Evolutionary conservation across 2,888 invertebrate genomes (phyloP).

Genomic region (Tetragnatha montana): DNA sequence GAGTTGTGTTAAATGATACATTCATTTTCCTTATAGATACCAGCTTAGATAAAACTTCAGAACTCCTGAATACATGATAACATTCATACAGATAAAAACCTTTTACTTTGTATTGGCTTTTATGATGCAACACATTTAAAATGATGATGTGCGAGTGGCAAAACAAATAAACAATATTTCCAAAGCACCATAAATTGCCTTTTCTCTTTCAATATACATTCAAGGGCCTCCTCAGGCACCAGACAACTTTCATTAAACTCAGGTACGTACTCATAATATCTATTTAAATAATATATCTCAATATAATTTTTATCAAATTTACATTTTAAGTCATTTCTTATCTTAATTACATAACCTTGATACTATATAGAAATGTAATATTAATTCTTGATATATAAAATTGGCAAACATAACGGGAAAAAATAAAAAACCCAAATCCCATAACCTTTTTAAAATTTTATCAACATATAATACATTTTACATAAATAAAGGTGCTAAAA

Average conservation of each 20-base stretch:
- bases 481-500: conserved; percentile 41
- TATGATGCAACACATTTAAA: conserved; percentile 69
- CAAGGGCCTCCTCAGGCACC: not conserved
- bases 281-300: conserved; percentile 52
- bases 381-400: conserved; percentile 43
- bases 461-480: conserved; percentile 55
- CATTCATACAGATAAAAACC: conserved; percentile 70
- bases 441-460: conserved; percentile 44
- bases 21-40: conserved; percentile 40
- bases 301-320: conserved; percentile 27
- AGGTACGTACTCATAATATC: conserved; percentile 30
- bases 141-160: conserved; percentile 68
- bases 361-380: conserved; percentile 29
- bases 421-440: conserved; percentile 51
- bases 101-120: conserved; percentile 64
- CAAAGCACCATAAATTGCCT: conserved; percentile 45
- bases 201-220: conserved; percentile 5
- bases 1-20: conserved; percentile 60
- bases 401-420: conserved; percentile 64
- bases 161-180: conserved; percentile 52
- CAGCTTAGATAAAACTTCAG: conserved; percentile 62
- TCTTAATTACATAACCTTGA: conserved; percentile 41
- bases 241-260: conserved; percentile 30
- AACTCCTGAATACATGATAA: conserved; percentile 67
- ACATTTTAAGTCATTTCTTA: conserved; percentile 1